phyloP scores from a whole-genome alignment of 2,888 invertebrate species.

The Crematogaster levior region DNA sequence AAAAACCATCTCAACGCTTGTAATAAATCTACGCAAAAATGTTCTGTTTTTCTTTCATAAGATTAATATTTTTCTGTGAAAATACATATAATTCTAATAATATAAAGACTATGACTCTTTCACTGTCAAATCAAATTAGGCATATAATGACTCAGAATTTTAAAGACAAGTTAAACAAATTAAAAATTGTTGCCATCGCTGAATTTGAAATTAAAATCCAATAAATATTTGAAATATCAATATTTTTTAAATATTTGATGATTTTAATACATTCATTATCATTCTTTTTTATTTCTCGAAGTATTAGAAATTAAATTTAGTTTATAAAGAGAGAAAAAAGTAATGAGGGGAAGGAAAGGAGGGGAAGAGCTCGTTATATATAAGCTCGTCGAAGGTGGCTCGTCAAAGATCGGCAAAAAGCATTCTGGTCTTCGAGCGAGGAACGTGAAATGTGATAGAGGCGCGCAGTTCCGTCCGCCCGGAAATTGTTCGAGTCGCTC shows the following conservation, averaged over 20 bases:
- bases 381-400: conserved; percentile 53
- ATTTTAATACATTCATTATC: background rate
- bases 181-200: background rate
- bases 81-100: background rate
- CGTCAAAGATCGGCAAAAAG: conserved; percentile 61
- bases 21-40: conserved; percentile 21
- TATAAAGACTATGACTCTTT: background rate
- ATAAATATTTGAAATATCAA: background rate
- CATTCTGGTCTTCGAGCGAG: conserved; percentile 24
- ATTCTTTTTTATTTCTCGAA: background rate
- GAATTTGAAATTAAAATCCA: background rate
- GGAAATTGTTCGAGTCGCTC: conserved; percentile 77
- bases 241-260: background rate
- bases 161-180: background rate
- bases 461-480: conserved; percentile 64
- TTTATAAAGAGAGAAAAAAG: background rate
- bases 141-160: background rate
- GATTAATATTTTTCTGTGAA: conserved; percentile 15
- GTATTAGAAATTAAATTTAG: conserved; percentile 23
- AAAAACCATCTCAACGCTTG: conserved; percentile 1
- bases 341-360: background rate
- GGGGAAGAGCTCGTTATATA: conserved; percentile 38
- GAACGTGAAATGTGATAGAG: conserved; percentile 21
- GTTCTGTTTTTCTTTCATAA: background rate
- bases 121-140: background rate